Conservation (phyloP, 2,113 vertebrate species). For the Brachirus orientalis region DNA sequence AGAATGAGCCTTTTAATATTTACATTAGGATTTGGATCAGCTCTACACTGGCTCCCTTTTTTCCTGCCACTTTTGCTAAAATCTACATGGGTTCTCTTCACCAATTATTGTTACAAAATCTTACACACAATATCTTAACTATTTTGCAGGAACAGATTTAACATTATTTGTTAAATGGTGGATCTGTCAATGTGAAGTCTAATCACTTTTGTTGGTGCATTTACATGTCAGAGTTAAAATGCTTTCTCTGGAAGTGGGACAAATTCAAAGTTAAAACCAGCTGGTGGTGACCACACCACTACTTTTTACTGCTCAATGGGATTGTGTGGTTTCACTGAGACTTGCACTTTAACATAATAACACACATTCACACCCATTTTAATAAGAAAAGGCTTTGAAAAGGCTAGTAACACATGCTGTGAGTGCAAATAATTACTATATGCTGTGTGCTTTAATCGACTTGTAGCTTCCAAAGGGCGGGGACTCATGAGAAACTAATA, state of each 20-base stretch:
- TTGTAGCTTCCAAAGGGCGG: conserved; percentile 5
- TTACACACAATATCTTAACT: no score
- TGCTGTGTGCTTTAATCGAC: neutral
- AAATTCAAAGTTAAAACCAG: conserved; percentile 53
- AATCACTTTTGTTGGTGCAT: conserved; percentile 3
- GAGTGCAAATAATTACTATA: conserved; percentile 18
- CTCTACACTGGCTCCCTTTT: no score
- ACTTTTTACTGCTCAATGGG: conserved; percentile 24
- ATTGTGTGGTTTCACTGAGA: conserved; percentile 10
- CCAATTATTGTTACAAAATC: no score
- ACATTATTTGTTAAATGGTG: no score
- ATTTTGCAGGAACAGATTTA: no score
- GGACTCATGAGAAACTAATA: neutral
- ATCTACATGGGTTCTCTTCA: no score
- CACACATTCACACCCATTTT: conserved; percentile 26
- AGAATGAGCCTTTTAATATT: no score
- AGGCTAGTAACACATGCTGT: neutral
- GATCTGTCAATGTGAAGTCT: neutral
- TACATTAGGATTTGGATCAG: no score
- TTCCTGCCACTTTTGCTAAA: no score
- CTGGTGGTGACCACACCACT: conserved; percentile 48
- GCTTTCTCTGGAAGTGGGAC: conserved; percentile 47
- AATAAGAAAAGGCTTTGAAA: conserved; percentile 18
- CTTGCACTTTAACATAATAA: conserved; percentile 22
- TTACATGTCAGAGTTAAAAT: conserved; percentile 7